Conservation (phyloP, 2,113 vertebrate genomes). For the Phaethon lepturus region DNA sequence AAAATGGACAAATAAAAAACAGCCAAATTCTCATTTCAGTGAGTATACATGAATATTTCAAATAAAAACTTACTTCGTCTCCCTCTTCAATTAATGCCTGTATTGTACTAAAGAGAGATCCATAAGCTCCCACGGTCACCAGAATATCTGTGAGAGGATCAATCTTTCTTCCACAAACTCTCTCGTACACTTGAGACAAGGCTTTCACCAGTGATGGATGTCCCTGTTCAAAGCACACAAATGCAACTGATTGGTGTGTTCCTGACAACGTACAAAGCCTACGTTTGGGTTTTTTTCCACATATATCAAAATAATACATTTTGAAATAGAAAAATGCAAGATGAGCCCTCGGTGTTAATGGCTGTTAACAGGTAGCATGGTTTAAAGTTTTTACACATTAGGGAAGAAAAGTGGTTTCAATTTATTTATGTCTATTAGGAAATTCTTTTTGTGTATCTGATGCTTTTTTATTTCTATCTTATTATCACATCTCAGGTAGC, state of each 20-base stretch:
- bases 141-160: slow-evolving; percentile 90
- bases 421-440: background rate
- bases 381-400: background rate
- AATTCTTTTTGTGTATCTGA: background rate
- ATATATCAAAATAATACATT: background rate
- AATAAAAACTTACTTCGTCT: slow-evolving; percentile 86
- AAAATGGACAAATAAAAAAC: background rate
- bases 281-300: background rate
- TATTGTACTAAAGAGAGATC: slow-evolving; percentile 89
- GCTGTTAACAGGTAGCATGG: background rate
- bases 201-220: slow-evolving; percentile 91
- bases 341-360: background rate
- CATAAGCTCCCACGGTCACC: slow-evolving; percentile 92
- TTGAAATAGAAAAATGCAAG: background rate
- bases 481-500: background rate
- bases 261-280: background rate
- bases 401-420: background rate
- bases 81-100: slow-evolving; percentile 91
- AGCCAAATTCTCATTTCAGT: background rate
- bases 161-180: slow-evolving; percentile 81
- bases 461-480: background rate
- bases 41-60: background rate
- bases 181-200: slow-evolving; percentile 89
- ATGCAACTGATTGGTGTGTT: background rate
- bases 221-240: slow-evolving; percentile 79